Evolutionary conservation across 2,113 vertebrate genomes (phyloP).

Genomic region (Hippocampus abdominalis): DNA sequence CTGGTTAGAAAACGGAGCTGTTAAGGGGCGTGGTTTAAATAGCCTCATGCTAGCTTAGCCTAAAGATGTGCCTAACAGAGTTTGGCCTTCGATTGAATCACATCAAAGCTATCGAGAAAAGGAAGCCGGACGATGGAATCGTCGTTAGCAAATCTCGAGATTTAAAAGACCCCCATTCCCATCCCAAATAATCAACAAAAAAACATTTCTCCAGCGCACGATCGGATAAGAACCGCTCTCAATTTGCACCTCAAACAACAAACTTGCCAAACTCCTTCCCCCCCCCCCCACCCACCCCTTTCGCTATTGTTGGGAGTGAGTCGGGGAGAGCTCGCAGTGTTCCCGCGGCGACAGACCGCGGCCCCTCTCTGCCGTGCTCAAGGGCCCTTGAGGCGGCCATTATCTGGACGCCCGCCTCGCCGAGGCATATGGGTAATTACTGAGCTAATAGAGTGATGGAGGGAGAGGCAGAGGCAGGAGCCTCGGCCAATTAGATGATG

Average conservation of each 20-base stretch:
- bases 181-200: background rate
- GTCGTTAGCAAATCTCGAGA: background rate
- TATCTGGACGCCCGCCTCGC: conserved; percentile 89
- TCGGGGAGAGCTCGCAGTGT: conserved; percentile 66
- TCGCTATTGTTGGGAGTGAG: conserved; percentile 63
- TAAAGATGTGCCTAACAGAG: no score
- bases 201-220: conserved; percentile 1
- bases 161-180: background rate
- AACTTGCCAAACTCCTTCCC: conserved; percentile 53
- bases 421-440: conserved; percentile 99
- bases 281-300: no score
- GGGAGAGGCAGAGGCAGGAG: conserved; percentile 99
- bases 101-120: no score
- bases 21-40: no score
- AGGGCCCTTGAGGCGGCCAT: conserved; percentile 99
- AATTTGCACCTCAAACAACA: conserved; percentile 28
- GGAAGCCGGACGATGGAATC: no score
- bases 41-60: no score
- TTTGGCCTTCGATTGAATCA: no score
- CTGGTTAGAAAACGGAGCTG: no score
- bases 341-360: conserved; percentile 83
- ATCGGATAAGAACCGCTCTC: conserved; percentile 19
- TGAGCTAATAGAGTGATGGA: conserved; percentile 99
- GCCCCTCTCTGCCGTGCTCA: conserved; percentile 94
- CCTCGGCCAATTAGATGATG: conserved; percentile 99